phyloP scores from a whole-genome alignment of 2,888 invertebrate genomes.

The Cataglyphis cursor region DNA sequence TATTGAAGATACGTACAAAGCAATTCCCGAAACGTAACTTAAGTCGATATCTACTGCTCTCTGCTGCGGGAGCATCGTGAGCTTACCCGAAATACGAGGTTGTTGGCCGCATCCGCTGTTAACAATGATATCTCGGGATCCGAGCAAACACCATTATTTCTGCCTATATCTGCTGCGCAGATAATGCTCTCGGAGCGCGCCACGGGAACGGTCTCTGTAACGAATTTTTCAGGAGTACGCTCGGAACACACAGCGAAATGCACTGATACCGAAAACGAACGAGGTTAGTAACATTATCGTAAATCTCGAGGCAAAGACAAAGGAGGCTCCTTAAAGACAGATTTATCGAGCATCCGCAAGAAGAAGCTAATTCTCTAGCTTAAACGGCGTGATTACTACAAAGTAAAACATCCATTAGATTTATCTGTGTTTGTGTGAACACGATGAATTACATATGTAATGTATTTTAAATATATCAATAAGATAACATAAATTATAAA shows the following conservation, averaged over 20 bases:
- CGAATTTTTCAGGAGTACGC: conserved; percentile 67
- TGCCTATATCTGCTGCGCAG: conserved; percentile 70
- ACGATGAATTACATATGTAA: background rate
- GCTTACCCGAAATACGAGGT: conserved; percentile 72
- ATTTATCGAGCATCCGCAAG: conserved; percentile 46
- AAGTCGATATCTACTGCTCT: conserved; percentile 32
- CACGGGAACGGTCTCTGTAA: conserved; percentile 61
- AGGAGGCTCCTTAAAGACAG: conserved; percentile 42
- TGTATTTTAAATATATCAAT: background rate
- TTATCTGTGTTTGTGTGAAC: background rate
- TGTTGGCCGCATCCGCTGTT: conserved; percentile 73
- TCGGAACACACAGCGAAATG: conserved; percentile 26
- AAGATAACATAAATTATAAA: conserved; percentile 11
- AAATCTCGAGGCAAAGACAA: conserved; percentile 51
- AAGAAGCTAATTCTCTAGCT: conserved; percentile 45
- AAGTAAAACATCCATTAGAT: conserved; percentile 5
- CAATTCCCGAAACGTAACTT: conserved; percentile 52
- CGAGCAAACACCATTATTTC: conserved; percentile 77
- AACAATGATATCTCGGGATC: conserved; percentile 75
- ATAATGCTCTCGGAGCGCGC: conserved; percentile 56
- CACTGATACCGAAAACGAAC: conserved; percentile 63
- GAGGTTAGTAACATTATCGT: conserved; percentile 69
- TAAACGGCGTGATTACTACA: conserved; percentile 35
- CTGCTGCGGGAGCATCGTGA: conserved; percentile 23
- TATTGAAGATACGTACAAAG: conserved; percentile 6